A percentile compares a stretch with the other conserved stretches of the same genome.
These are phyloP conservation scores for human DNA, from an alignment of 2,113 vertebrate species.

Conservation along the genomic window GRCh38 chr6:38829001-38829500, in stretches of 20 bases:
- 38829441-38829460: conserved; percentile 18
- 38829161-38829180: neutral
- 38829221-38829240: neutral
- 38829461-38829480: neutral
- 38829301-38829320: neutral
- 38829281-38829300: neutral
- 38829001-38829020: neutral
- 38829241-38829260: neutral
- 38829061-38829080: neutral
- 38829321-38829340: neutral
- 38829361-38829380: neutral
- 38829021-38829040: neutral
- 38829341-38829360: neutral
- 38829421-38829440: neutral
- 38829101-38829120: neutral
- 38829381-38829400: neutral
- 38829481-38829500: neutral
- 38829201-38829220: conserved; percentile 19
- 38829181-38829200: neutral
- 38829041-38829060: neutral
- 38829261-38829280: neutral
- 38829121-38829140: neutral
- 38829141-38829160: neutral
- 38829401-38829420: neutral
- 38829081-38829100: neutral